These are phyloP conservation scores for Drosophila crucigera DNA, from an alignment of 2,888 invertebrate genomes.

Conservation along the genomic window DNA sequence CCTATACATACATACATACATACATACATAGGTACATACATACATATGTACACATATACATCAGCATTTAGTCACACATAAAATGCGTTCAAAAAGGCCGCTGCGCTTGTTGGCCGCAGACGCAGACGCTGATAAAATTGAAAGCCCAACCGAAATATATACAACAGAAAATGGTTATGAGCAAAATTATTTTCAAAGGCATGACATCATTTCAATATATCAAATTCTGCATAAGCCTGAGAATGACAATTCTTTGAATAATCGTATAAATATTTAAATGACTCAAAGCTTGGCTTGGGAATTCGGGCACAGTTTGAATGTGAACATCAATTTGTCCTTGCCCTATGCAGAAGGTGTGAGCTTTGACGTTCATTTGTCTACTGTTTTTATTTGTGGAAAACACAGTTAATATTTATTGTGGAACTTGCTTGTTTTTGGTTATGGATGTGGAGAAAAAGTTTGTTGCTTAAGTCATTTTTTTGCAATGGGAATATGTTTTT, in stretches of 20 bases:
- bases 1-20: slow-evolving; percentile 12
- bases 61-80: slow-evolving; percentile 54
- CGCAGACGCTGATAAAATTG: slow-evolving; percentile 60
- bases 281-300: slow-evolving; percentile 48
- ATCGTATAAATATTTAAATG: slow-evolving; percentile 40
- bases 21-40: slow-evolving; percentile 3
- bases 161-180: slow-evolving; percentile 32
- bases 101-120: slow-evolving; percentile 53
- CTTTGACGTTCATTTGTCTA: slow-evolving; percentile 17
- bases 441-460: slow-evolving; percentile 40
- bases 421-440: slow-evolving; percentile 1
- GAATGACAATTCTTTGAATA: slow-evolving; percentile 59
- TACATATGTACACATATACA: slow-evolving; percentile 4
- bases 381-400: slow-evolving; percentile 5
- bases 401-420: slow-evolving; percentile 29
- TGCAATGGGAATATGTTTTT: not conserved
- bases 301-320: slow-evolving; percentile 11
- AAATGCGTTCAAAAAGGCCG: slow-evolving; percentile 76
- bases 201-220: slow-evolving; percentile 69
- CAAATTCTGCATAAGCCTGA: slow-evolving; percentile 54
- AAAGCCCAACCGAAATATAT: slow-evolving; percentile 23
- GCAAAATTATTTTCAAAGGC: slow-evolving; percentile 45
- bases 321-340: slow-evolving; percentile 44
- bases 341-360: slow-evolving; percentile 37
- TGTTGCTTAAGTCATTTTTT: slow-evolving; percentile 60